A percentile compares a stretch with the other conserved stretches of the same genome.
Evolutionary conservation across 2,113 vertebrate species (phyloP).

Genomic region (Mixornis gularis): DNA sequence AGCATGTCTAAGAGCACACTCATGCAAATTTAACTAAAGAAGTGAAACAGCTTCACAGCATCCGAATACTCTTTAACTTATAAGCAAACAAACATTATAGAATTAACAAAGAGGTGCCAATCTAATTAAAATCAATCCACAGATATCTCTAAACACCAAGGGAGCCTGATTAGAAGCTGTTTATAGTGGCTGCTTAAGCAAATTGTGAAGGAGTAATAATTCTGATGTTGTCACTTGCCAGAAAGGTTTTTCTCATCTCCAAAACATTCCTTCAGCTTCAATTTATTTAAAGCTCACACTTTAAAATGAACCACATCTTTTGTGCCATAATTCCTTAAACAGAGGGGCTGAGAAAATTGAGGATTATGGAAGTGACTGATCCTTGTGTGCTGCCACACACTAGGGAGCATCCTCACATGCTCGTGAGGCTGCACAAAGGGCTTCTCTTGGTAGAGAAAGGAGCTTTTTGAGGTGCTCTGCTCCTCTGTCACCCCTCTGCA

Average conservation of each 20-base stretch:
- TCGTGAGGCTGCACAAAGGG: neutral
- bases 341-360: neutral
- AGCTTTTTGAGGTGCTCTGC: neutral
- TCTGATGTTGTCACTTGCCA: neutral
- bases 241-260: neutral
- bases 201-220: conserved; percentile 6
- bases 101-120: conserved; percentile 39
- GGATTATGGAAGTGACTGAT: neutral
- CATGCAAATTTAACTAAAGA: neutral
- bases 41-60: neutral
- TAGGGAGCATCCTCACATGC: neutral
- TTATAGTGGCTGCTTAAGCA: conserved; percentile 35
- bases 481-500: neutral
- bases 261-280: neutral
- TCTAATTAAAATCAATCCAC: conserved; percentile 45
- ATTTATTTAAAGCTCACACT: neutral
- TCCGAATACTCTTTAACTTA: conserved; percentile 1
- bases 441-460: neutral
- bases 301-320: neutral
- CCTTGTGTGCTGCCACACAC: neutral
- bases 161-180: conserved; percentile 34
- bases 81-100: conserved; percentile 12
- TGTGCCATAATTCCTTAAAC: neutral
- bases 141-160: neutral
- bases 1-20: neutral